Base-by-base conservation (phyloP, 1,140 invertebrate genomes). In the Dufourea novaeangliae region DNA sequence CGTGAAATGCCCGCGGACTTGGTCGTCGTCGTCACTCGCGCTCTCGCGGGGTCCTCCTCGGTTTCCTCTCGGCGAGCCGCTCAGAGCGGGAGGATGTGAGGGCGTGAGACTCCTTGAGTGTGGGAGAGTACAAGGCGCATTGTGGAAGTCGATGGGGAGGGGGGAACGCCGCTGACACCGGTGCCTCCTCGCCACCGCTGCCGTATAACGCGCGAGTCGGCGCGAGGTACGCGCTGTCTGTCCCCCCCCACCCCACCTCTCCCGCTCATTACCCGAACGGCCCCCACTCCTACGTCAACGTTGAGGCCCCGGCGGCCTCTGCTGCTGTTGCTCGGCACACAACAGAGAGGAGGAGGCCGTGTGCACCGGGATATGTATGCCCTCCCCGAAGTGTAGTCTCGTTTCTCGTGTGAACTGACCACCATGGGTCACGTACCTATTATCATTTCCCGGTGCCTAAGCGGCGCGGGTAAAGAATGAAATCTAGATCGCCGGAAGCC, bases 321-420 rank as follows among this genome's bases (percentile, higher is more conserved):
- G n/a, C 50, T 59, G 46, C 77, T 54, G 41, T 64, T 50, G 57
- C 39, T 41, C 72, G 54, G n/a, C n/a, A n/a, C n/a, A 77, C 64
- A 59, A 68, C 78, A 56, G n/a, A n/a, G n/a, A n/a, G n/a, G n/a
- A n/a, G 37, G 37, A 50, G 52, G 37, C 52, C 29, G 29, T 25
- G 73, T 20, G 41, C 39, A 61, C 66, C 54, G 44, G 79, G 69
- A 41, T 72, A 76, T 59, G 70, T n/a, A n/a, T n/a, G n/a, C n/a
- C n/a, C n/a, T n/a, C 12, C 20, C 27, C 67, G 59, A 64, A 79
- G 84, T n/a, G n/a, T 87, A 85, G 85, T 90, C 88, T 89, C 87
- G 88, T 92, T 91, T 91, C 91, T 92, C 92, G 92, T 93, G 92
- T 93, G 92, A 93, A 93, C 92, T 93, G 92, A 93, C 92, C 92